Evolutionary conservation across 1,140 invertebrate species (phyloP).

Genomic region (Penaeus japonicus): DNA sequence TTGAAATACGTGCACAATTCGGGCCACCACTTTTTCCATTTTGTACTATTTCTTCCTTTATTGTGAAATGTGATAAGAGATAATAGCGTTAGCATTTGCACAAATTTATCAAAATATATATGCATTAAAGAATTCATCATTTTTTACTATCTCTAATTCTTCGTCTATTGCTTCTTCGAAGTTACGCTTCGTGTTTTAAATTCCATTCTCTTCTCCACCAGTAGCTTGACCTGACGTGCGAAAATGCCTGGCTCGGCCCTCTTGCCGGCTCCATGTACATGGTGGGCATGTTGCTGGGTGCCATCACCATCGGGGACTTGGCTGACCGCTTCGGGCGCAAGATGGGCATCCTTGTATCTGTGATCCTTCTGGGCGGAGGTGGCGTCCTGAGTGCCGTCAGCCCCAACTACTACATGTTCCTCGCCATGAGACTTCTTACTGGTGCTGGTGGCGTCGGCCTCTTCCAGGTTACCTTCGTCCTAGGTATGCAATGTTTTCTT

Average conservation of each 20-base stretch:
- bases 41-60: not conserved
- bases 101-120: no score
- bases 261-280: conserved; percentile 62
- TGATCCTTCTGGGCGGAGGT: conserved; percentile 55
- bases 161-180: no score
- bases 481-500: conserved; percentile 56
- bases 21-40: not conserved
- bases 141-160: no score
- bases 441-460: conserved; percentile 60
- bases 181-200: no score
- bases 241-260: conserved; percentile 59
- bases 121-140: no score
- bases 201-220: no score
- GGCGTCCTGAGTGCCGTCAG: conserved; percentile 59
- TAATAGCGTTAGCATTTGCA: no score
- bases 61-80: not conserved
- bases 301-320: conserved; percentile 61
- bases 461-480: conserved; percentile 61
- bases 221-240: conserved; percentile 62
- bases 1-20: not conserved
- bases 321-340: conserved; percentile 59
- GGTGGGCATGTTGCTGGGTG: conserved; percentile 62
- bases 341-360: conserved; percentile 53
- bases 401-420: conserved; percentile 59
- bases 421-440: conserved; percentile 60